Percentiles rank a stretch among this genome's conserved stretches.
Evolutionary conservation across 2,797 vertebrate species (phyloP).

Genomic region (Rousettus madagascariensis): DNA sequence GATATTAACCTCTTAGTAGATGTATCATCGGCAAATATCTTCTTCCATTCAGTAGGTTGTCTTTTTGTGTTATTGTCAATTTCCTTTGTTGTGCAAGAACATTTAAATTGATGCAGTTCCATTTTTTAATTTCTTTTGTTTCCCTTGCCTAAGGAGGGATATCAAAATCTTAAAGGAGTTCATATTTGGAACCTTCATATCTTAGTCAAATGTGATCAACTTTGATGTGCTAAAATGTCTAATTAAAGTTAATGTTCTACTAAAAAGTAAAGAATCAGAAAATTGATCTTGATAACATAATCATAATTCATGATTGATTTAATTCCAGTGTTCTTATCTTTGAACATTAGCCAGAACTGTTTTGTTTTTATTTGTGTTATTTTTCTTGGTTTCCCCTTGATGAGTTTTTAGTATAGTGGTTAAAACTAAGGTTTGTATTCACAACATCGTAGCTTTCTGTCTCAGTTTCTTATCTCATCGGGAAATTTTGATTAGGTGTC

Average conservation of each 20-base stretch:
- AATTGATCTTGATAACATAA: neutral
- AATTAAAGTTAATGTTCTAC: neutral
- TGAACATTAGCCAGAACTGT: neutral
- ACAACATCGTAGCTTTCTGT: neutral
- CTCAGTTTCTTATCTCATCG: neutral
- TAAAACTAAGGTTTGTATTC: neutral
- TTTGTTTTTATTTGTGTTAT: neutral
- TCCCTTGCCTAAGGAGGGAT: neutral
- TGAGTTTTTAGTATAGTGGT: neutral
- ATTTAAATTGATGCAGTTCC: too few species aligned
- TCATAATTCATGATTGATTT: neutral
- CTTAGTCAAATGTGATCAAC: neutral
- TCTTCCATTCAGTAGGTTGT: too few species aligned
- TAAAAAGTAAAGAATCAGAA: neutral
- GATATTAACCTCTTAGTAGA: too few species aligned
- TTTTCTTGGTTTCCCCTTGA: neutral
- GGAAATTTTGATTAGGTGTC: neutral
- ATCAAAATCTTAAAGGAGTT: neutral
- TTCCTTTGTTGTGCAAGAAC: too few species aligned
- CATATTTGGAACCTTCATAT: neutral
- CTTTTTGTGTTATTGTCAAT: too few species aligned
- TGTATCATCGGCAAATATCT: too few species aligned
- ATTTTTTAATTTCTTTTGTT: too few species aligned
- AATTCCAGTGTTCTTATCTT: neutral
- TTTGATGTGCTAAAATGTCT: neutral